A percentile compares a stretch with the other conserved stretches of the same genome.
These are phyloP conservation scores for Pantelozetes paolii DNA, from an alignment of 2,888 invertebrate species.

Conservation along the genomic window DNA sequence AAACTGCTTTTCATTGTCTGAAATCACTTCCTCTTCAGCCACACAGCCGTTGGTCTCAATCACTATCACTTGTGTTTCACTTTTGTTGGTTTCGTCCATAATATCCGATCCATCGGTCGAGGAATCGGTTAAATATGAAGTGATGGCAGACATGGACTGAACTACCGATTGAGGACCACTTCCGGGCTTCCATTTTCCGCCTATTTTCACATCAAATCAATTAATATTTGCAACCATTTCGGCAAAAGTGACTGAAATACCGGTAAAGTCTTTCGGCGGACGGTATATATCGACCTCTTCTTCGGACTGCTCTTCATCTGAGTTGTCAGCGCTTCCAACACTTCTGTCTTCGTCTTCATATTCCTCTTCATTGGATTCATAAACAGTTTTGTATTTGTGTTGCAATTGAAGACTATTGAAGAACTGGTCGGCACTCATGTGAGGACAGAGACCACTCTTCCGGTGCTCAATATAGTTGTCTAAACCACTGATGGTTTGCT, in stretches of 20 bases:
- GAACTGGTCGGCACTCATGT: conserved; percentile 33
- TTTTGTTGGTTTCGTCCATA: too few species aligned
- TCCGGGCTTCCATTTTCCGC: conserved; percentile 76
- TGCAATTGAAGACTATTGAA: conserved; percentile 31
- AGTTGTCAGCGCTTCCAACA: conserved; percentile 41
- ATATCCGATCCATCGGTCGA: background rate
- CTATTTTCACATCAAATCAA: background rate
- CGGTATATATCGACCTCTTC: conserved; percentile 41
- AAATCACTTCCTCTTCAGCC: background rate
- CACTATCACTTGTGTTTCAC: too few species aligned
- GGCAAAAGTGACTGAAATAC: conserved; percentile 35
- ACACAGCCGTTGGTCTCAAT: background rate
- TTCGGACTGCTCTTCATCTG: conserved; percentile 26
- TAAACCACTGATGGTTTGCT: conserved; percentile 73
- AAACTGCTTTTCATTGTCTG: background rate
- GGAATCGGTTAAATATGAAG: background rate
- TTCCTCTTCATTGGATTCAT: conserved; percentile 22
- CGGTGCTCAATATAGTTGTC: conserved; percentile 80
- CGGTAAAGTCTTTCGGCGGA: conserved; percentile 50
- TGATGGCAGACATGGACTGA: background rate
- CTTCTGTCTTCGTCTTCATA: conserved; percentile 6
- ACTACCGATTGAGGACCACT: conserved; percentile 38
- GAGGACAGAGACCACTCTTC: conserved; percentile 56
- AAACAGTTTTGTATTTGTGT: conserved; percentile 23
- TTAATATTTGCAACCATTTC: background rate